These are phyloP conservation scores for Lepilemur septentrionalis DNA, from an alignment of 2,797 vertebrate genomes.

Conservation along the genomic window DNA sequence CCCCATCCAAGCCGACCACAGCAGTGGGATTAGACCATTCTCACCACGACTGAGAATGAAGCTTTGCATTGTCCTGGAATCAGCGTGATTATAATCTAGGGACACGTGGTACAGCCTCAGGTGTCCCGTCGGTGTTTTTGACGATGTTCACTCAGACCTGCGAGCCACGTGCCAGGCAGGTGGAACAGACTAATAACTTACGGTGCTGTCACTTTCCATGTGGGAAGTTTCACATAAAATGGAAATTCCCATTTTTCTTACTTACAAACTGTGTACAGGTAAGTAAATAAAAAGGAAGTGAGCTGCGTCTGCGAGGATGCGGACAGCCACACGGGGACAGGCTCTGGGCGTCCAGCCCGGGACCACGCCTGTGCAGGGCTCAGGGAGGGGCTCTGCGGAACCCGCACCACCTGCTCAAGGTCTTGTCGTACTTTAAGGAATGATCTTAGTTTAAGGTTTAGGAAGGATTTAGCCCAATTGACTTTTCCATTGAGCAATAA, in stretches of 20 bases:
- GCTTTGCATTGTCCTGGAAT: neutral
- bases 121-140: neutral
- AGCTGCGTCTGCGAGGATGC: neutral
- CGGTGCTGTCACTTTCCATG: neutral
- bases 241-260: neutral
- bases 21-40: too few relatives aligned
- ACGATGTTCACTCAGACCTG: neutral
- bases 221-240: neutral
- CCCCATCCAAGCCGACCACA: fast-evolving
- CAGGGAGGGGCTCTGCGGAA: fast-evolving
- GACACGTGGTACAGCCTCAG: fast-evolving
- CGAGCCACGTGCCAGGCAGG: neutral
- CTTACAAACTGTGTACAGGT: neutral
- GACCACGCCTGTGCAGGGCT: fast-evolving
- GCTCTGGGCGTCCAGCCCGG: fast-evolving
- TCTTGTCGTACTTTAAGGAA: neutral
- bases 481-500: neutral
- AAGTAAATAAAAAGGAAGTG: too few relatives aligned
- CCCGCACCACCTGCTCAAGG: neutral
- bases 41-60: fast-evolving
- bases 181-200: fast-evolving
- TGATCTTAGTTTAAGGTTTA: neutral
- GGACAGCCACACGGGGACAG: too few relatives aligned
- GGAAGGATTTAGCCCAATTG: neutral
- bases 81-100: neutral